Conservation (phyloP, 2,888 invertebrate genomes). For the Andrena marginata region DNA sequence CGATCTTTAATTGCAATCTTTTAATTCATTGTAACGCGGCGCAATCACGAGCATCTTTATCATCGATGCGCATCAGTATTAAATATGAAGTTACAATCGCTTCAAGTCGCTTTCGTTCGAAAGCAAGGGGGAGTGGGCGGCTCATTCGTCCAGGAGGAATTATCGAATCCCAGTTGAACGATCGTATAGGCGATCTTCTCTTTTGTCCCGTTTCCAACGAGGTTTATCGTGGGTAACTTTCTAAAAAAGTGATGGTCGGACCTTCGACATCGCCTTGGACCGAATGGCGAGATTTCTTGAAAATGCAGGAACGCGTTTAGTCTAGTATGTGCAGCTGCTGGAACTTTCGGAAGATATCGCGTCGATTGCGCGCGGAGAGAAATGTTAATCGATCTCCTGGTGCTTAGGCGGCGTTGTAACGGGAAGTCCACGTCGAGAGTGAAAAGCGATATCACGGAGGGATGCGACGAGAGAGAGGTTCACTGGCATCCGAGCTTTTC, state of each 20-base stretch:
- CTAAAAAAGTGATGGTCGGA: conserved; percentile 69
- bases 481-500: conserved; percentile 69
- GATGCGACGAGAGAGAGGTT: conserved; percentile 66
- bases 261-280: conserved; percentile 71
- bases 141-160: neutral
- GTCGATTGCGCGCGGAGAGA: conserved; percentile 6
- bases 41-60: neutral
- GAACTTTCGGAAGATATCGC: neutral
- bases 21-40: conserved; percentile 10
- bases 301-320: neutral
- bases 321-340: neutral
- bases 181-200: neutral
- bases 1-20: neutral
- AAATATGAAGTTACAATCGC: neutral
- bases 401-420: conserved; percentile 20
- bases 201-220: conserved; percentile 5
- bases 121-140: neutral
- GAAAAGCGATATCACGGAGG: conserved; percentile 51
- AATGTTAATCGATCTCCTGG: conserved; percentile 42
- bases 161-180: neutral
- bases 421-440: conserved; percentile 44
- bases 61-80: neutral
- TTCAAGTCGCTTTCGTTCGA: neutral
- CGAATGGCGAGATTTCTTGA: conserved; percentile 29
- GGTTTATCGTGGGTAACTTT: conserved; percentile 65